These are phyloP conservation scores for Discoglossus pictus DNA, from an alignment of 2,797 vertebrate species.

Conservation along the genomic window DNA sequence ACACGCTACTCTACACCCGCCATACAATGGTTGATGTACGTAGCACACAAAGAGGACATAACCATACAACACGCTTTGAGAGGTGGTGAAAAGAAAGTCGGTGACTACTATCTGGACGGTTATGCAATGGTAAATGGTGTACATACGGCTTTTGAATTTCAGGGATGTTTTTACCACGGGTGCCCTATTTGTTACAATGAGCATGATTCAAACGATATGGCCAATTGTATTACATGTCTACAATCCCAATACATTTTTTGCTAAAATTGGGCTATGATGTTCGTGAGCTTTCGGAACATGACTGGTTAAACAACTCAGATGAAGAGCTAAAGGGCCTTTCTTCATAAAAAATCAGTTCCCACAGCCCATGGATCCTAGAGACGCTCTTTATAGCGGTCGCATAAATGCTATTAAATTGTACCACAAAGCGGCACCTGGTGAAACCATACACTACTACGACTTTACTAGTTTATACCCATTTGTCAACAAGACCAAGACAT, in stretches of 20 bases:
- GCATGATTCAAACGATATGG: background rate
- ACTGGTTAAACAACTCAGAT: background rate
- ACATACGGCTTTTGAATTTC: conserved; percentile 1
- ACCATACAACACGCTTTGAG: background rate
- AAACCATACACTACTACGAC: conserved; percentile 7
- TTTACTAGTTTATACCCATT: conserved; percentile 16
- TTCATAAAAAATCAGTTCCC: background rate
- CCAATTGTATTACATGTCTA: background rate
- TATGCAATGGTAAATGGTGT: background rate
- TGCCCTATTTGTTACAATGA: background rate
- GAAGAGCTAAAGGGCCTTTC: background rate
- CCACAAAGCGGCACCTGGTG: background rate
- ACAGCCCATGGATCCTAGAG: background rate
- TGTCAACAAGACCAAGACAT: conserved; percentile 20
- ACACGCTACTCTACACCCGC: background rate
- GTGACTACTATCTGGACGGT: background rate
- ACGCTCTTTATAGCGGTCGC: background rate
- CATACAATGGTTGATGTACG: conserved; percentile 16
- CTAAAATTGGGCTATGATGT: background rate
- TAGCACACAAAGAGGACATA: background rate
- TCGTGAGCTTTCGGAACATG: background rate
- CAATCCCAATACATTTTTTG: background rate
- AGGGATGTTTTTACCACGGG: conserved; percentile 5
- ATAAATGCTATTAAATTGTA: conserved; percentile 3
- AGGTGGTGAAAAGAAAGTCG: background rate